Conservation (phyloP, 2,113 vertebrate genomes). For the Circaetus gallicus region DNA sequence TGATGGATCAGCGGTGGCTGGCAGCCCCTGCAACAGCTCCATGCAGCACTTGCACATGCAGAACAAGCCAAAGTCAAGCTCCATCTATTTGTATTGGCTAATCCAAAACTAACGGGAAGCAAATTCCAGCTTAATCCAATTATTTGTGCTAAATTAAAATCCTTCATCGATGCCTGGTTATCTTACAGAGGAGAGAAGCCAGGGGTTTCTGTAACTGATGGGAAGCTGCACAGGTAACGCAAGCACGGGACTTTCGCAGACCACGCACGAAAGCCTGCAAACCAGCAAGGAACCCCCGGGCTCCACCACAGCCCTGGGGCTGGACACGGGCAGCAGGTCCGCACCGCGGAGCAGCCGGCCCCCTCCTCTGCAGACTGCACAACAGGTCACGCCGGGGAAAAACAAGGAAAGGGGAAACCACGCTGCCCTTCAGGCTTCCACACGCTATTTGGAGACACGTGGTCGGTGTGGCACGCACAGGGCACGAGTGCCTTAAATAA, state of each 20-base stretch:
- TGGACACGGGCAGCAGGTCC: not conserved
- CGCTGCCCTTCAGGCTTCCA: not conserved
- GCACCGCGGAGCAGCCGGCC: fast-evolving
- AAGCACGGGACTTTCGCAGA: fast-evolving
- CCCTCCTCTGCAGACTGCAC: not conserved
- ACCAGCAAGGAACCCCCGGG: not conserved
- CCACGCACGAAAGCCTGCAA: not conserved
- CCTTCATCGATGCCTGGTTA: not conserved
- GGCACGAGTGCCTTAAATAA: not conserved
- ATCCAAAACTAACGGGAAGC: not conserved
- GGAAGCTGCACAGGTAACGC: not conserved
- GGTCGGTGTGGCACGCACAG: fast-evolving
- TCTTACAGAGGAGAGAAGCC: not conserved
- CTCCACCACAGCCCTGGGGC: not conserved
- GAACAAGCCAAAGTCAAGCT: not conserved
- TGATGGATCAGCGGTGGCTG: not conserved
- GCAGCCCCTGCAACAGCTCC: not conserved
- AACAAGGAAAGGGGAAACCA: not conserved
- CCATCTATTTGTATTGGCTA: not conserved
- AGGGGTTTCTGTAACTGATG: not conserved
- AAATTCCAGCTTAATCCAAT: conserved; percentile 37
- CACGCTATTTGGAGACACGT: not conserved
- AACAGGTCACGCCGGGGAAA: not conserved
- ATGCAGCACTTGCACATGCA: too few relatives aligned
- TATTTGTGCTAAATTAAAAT: conserved; percentile 44